Evolutionary conservation across 2,888 invertebrate species (phyloP).

Genomic region (Cheilosia scutellata): DNA sequence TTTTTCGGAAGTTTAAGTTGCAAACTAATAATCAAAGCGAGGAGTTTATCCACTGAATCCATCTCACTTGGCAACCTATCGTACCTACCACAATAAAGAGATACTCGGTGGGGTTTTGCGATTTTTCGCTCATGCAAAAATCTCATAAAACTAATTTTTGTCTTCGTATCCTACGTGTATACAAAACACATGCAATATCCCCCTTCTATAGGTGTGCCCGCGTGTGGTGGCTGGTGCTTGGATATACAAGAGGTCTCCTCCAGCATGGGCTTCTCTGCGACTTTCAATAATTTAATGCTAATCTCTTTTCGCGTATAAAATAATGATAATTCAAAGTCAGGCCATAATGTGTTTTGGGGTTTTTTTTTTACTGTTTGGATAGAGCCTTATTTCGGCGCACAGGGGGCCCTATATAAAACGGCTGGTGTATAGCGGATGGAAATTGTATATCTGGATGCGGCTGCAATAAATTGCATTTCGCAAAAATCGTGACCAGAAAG

Average conservation of each 20-base stretch:
- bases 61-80: conserved; percentile 28
- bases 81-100: conserved; percentile 9
- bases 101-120: conserved; percentile 37
- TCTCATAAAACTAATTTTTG: conserved; percentile 74
- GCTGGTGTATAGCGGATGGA: conserved; percentile 33
- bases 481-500: conserved; percentile 75
- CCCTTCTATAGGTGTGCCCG: conserved; percentile 43
- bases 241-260: conserved; percentile 28
- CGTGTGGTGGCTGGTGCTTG: conserved; percentile 30
- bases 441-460: conserved; percentile 72
- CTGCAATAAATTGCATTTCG: conserved; percentile 75
- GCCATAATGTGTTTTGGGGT: conserved; percentile 66
- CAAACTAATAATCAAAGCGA: conserved; percentile 70
- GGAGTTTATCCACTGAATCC: conserved; percentile 55
- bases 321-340: conserved; percentile 75
- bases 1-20: conserved; percentile 72
- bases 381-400: conserved; percentile 6
- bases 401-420: conserved; percentile 10
- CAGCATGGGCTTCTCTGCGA: conserved; percentile 44
- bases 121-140: conserved; percentile 70
- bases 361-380: conserved; percentile 29
- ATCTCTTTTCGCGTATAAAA: conserved; percentile 75
- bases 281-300: conserved; percentile 74
- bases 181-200: conserved; percentile 57
- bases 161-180: conserved; percentile 40